Base-by-base conservation (phyloP, 2,888 invertebrate genomes). In the Agonopterix arenella region DNA sequence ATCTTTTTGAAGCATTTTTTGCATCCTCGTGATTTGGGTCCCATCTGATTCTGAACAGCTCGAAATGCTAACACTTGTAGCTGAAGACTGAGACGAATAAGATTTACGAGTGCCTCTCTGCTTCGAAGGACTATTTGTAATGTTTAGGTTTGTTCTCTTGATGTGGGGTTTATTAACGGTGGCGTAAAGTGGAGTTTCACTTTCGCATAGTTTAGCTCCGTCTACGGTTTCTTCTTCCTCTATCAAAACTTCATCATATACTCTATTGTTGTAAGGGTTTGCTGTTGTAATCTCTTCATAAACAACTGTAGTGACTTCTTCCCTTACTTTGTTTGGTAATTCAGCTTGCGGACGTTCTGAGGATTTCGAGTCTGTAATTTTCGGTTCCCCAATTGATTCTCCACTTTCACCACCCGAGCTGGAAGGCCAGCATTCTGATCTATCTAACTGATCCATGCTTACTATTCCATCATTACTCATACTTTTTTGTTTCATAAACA, bases 401-500 rank as follows among this genome's bases (percentile, higher is more conserved):
- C 90, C 92, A 56, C 92, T 92, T 61, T 91, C 91, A 43, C 92
- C 92, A 55, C 92, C 92, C 51, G 90, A 90, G 60, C 91, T 92
- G 13, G 90, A 91, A 3, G 94, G 94, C 95, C 95, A 95, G 69
- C 94, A 94, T 62, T 95, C 93, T 1, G 95, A 95, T 58, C 84
- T 71, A 55, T 89, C 88, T 44, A 95, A 91, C 59, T 95, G 94
- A 74, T 95, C 95, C 89, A 95, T 92, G 49, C 92, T 92, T 62
- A 92, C 90, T 62, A 93, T 93, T 51, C 93, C 93, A 75, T 95
- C 95, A 50, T 93, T 93, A 59, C 95, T 95, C 84, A 92, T 92
- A 74, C 95, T 96, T 76, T 96, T 96, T 73, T 96, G 96, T 77
- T 96, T 96, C 91, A 97, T 96, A 72, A 96, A 97, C 58, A 96